Base-by-base conservation (phyloP, 2,113 vertebrate species). In the Ifrita kowaldi region DNA sequence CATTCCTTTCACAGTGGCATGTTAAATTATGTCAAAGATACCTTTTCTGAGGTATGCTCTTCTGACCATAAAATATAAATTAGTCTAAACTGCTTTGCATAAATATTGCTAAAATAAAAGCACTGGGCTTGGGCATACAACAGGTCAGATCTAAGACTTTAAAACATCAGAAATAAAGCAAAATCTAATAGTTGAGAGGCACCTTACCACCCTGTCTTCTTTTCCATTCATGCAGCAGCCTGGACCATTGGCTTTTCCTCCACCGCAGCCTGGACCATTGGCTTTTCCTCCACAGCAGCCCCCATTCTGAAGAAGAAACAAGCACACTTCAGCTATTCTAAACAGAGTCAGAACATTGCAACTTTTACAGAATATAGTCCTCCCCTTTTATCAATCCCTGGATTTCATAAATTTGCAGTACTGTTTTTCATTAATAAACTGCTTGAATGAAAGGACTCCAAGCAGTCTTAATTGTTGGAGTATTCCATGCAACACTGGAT, bases 161-260 rank as follows among this genome's bases (percentile, higher is more conserved):
- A 44, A 74, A 76, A 20, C 13, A 74, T 32, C 16, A 79, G 71
- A 73, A 95, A 70, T 2, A 50, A 27, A 56, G 41, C 27, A 60
- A 35, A 71, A 84, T 19, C 1, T 18, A 68, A 22, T 13, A 64
- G 26, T 28, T 59, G 24, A 55, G 55, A 41, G 37, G 46, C 44
- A 84, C 15, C 74, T 96, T 96, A 98, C 98, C 37, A 20, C 26
- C 21, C n/a, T 52, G 27, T 93, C 93, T 63, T 89, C 89, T 73
- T 89, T 97, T 63, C 92, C 96, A 53, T 97, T 97, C 98, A 98
- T 97, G 94, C 98, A 99, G 96, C 99, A 99, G 65, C 97, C 97
- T 8, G 96, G 96, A 16, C 87, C 96, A 60, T 93, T 94, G 32
- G 76, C 97, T 35, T 83, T 97, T 35, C 97, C 97, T 26, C 98